Conservation (phyloP, 2,888 invertebrate species). For the Drosophila setosimentum region DNA sequence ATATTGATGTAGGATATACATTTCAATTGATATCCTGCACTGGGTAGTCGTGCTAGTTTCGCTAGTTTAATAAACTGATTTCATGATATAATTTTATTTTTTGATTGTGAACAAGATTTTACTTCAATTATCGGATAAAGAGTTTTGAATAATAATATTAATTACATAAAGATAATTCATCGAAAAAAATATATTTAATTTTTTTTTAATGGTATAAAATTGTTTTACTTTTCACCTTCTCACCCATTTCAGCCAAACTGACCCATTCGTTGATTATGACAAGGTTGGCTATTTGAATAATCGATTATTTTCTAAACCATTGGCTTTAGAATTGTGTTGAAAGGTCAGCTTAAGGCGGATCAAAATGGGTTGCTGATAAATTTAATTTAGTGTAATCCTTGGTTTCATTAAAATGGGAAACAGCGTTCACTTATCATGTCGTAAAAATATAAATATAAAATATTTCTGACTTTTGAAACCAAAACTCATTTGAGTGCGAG, state of each 20-base stretch:
- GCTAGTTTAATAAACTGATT: not conserved
- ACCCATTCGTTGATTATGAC: not conserved
- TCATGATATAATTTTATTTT: too few relatives aligned
- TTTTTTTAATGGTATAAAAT: not conserved
- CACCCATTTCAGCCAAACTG: not conserved
- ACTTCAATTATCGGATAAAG: not conserved
- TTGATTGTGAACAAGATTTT: too few relatives aligned
- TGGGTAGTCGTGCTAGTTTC: too few relatives aligned
- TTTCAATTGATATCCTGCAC: not conserved
- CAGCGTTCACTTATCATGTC: not conserved
- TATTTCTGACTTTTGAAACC: not conserved
- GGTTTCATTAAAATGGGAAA: not conserved
- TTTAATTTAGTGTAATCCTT: too few relatives aligned
- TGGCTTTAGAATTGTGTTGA: too few relatives aligned
- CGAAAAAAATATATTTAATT: not conserved
- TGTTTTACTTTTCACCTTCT: not conserved
- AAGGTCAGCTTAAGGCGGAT: too few relatives aligned
- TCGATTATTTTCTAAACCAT: not conserved
- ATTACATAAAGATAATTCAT: not conserved
- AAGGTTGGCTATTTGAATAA: not conserved
- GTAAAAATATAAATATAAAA: not conserved
- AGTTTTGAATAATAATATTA: not conserved
- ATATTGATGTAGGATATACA: not conserved
- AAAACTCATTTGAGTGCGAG: not conserved
- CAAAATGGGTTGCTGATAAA: too few relatives aligned